Evolutionary conservation across 1,140 invertebrate species (phyloP).

Genomic region (Chrysomallon squamiferum): DNA sequence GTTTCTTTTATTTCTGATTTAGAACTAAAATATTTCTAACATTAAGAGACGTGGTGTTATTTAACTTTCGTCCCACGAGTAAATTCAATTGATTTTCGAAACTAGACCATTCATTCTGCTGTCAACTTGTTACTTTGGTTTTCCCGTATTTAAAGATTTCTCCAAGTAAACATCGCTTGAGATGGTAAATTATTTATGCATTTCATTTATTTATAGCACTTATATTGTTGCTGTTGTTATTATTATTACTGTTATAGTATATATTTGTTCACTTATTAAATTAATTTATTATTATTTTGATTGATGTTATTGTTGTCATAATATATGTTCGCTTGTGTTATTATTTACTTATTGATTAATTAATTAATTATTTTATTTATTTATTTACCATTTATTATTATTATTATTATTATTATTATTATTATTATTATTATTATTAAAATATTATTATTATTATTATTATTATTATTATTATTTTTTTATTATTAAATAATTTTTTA

Average conservation of each 20-base stretch:
- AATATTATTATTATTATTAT: neutral
- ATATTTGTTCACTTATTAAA: neutral
- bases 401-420: neutral
- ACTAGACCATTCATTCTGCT: no score
- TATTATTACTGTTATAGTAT: neutral
- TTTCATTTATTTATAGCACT: no score
- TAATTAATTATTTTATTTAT: neutral
- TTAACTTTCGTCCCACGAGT: no score
- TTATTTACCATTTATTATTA: neutral
- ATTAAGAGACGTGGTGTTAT: no score
- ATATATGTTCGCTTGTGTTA: neutral
- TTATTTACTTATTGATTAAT: neutral
- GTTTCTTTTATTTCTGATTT: no score
- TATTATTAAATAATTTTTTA: neutral
- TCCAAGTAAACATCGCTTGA: no score
- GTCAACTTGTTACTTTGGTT: no score
- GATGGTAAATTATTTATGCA: no score
- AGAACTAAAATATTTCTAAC: no score
- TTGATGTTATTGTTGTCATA: neutral
- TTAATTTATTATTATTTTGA: neutral
- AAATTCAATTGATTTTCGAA: no score
- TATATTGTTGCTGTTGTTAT: no score
- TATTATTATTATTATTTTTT: neutral
- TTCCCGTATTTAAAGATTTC: no score
- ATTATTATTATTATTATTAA: neutral